Evolutionary conservation across 2,888 invertebrate genomes (phyloP).

Genomic region (Mimachlamys varia): DNA sequence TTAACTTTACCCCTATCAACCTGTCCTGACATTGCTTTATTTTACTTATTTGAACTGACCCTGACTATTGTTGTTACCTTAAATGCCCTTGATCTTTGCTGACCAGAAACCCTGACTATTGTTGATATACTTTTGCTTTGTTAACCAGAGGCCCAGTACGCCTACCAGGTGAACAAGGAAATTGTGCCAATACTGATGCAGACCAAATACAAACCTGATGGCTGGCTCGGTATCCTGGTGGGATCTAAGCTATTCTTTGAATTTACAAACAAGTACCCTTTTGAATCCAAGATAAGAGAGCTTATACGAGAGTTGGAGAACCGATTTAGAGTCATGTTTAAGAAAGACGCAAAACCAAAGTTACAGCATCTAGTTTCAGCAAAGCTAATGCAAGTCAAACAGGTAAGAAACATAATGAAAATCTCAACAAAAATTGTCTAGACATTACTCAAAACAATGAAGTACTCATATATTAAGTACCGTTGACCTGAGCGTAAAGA

Average conservation of each 20-base stretch:
- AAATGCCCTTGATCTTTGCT: no score
- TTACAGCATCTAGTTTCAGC: not conserved
- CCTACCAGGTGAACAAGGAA: slow-evolving; percentile 63
- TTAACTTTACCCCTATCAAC: no score
- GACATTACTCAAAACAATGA: no score
- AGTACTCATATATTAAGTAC: no score
- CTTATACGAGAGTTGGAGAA: slow-evolving; percentile 43
- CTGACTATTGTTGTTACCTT: no score
- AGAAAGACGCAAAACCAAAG: not conserved
- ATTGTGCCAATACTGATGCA: slow-evolving; percentile 72
- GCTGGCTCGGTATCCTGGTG: slow-evolving; percentile 72
- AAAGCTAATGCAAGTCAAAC: not conserved
- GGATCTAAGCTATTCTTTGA: slow-evolving; percentile 69
- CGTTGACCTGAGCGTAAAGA: no score
- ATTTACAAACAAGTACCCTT: slow-evolving; percentile 60
- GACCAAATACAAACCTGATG: slow-evolving; percentile 67
- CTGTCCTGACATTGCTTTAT: no score
- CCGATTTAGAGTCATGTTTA: not conserved
- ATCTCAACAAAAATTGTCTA: no score
- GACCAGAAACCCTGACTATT: no score
- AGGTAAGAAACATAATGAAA: not conserved
- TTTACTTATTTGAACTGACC: no score
- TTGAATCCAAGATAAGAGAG: slow-evolving; percentile 57
- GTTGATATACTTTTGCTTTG: not conserved
- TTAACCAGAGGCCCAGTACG: slow-evolving; percentile 71